phyloP scores from a whole-genome alignment of 1,140 invertebrate genomes.

The Nylanderia fulva region DNA sequence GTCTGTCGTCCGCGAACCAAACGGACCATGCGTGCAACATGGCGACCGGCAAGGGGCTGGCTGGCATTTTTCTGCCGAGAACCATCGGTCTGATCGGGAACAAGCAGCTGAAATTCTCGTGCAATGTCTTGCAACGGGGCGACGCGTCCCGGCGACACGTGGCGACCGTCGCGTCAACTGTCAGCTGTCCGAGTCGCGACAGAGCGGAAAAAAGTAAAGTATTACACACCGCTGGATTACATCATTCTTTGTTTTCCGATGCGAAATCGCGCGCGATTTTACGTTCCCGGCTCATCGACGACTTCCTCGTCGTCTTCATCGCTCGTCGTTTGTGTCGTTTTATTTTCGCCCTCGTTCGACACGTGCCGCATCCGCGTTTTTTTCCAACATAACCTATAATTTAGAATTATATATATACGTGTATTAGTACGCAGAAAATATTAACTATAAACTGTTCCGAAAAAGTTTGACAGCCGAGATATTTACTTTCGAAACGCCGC shows the following conservation, averaged over 20 bases:
- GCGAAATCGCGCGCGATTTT: neutral
- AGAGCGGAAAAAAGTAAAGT: conserved; percentile 78
- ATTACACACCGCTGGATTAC: conserved; percentile 72
- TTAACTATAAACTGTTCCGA: neutral
- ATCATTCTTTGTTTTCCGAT: conserved; percentile 70
- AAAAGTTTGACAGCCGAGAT: neutral
- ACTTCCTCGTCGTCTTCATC: neutral
- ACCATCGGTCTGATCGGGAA: conserved; percentile 79
- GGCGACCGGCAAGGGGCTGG: conserved; percentile 84
- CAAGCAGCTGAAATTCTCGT: conserved; percentile 77
- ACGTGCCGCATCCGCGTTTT: neutral
- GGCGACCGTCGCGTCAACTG: conserved; percentile 66
- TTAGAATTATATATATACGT: conserved; percentile 1
- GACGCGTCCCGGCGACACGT: conserved; percentile 75
- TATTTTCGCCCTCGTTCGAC: neutral
- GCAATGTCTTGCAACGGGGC: conserved; percentile 69
- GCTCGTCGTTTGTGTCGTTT: neutral
- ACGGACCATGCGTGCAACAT: conserved; percentile 83
- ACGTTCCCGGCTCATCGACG: neutral
- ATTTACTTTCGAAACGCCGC: neutral
- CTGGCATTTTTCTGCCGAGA: conserved; percentile 79
- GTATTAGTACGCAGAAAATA: too few species aligned
- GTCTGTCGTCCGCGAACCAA: conserved; percentile 67
- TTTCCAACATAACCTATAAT: conserved; percentile 42
- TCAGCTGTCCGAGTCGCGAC: conserved; percentile 71